These are phyloP conservation scores for Geopemphigus sp. DNA, from an alignment of 1,140 invertebrate species.

Conservation along the genomic window DNA sequence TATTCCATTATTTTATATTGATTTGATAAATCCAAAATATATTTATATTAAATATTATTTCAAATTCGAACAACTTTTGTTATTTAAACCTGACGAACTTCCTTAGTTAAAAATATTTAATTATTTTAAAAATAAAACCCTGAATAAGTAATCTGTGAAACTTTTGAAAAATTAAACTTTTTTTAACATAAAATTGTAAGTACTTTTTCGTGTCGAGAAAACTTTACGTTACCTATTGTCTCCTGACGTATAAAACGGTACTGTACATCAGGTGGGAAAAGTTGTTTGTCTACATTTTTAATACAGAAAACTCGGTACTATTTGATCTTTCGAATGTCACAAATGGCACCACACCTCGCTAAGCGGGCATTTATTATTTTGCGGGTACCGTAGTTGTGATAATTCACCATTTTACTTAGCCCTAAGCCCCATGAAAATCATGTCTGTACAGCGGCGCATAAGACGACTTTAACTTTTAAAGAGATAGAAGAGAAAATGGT, in stretches of 20 bases:
- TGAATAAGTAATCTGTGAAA: not conserved
- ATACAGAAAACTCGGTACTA: not conserved
- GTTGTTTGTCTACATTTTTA: not conserved
- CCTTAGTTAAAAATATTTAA: not conserved
- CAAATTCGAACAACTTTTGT: not conserved
- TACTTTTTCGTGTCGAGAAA: not conserved
- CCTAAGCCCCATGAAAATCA: not conserved
- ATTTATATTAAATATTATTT: not conserved
- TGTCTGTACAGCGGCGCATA: not conserved
- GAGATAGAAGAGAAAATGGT: not conserved
- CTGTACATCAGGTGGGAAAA: not conserved
- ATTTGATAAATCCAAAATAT: too few relatives aligned
- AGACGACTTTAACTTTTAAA: slow-evolving; percentile 39
- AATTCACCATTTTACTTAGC: slow-evolving; percentile 15
- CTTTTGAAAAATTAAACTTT: not conserved
- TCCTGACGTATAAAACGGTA: not conserved
- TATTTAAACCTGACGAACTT: not conserved
- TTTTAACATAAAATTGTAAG: not conserved
- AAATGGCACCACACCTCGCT: not conserved
- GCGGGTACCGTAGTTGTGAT: not conserved
- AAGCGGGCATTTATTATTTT: slow-evolving; percentile 4
- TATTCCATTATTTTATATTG: too few relatives aligned
- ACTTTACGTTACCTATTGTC: not conserved
- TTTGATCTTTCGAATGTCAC: not conserved
- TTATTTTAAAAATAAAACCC: not conserved